Percentiles rank a stretch among this genome's conserved stretches.
phyloP scores from a whole-genome alignment of 2,797 vertebrate genomes.

The Brachyalestes nurse region DNA sequence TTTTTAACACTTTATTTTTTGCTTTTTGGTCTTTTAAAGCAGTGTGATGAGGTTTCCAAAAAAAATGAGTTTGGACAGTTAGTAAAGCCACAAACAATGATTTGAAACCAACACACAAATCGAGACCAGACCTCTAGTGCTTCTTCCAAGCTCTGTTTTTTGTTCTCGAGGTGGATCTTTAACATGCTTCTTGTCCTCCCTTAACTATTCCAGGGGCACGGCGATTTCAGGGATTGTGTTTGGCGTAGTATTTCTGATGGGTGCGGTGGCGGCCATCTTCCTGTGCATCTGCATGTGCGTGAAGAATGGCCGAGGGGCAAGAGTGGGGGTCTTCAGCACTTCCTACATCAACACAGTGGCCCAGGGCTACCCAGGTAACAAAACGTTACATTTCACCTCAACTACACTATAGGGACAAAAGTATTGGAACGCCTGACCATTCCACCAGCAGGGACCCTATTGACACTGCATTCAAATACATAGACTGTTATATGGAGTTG shows the following conservation, averaged over 20 bases:
- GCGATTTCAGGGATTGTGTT: constrained; percentile 92
- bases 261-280: constrained; percentile 86
- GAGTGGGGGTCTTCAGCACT: constrained; percentile 84
- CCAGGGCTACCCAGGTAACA: constrained; percentile 82
- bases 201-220: constrained; percentile 81
- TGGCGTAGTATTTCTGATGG: constrained; percentile 92
- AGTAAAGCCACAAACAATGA: too few relatives aligned
- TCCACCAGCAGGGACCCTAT: too few relatives aligned
- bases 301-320: constrained; percentile 83
- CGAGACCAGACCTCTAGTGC: not conserved
- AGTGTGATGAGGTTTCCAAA: too few relatives aligned
- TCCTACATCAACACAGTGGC: constrained; percentile 84
- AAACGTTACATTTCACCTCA: not conserved
- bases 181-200: constrained; percentile 30
- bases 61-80: too few relatives aligned
- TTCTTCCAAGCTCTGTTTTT: constrained; percentile 3
- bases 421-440: too few relatives aligned
- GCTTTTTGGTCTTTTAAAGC: too few relatives aligned
- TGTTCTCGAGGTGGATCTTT: constrained; percentile 27
- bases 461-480: too few relatives aligned
- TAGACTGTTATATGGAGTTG: too few relatives aligned
- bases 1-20: too few relatives aligned
- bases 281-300: constrained; percentile 92
- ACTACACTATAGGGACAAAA: too few relatives aligned
- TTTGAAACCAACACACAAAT: not conserved